Evolutionary conservation across 2,888 invertebrate species (phyloP).

Genomic region (Peribatodes rhomboidaria): DNA sequence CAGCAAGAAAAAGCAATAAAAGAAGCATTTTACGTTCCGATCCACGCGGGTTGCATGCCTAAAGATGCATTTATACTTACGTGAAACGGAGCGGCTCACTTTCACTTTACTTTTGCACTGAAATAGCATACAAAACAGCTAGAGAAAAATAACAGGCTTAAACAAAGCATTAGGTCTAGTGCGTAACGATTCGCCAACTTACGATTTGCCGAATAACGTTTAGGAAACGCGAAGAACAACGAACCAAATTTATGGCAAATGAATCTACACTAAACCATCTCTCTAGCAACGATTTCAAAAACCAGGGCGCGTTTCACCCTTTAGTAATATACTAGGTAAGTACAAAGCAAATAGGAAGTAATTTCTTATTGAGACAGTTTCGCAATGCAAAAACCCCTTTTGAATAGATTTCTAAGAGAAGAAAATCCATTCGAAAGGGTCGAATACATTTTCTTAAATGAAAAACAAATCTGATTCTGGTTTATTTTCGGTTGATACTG

Average conservation of each 20-base stretch:
- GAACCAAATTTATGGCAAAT: background rate
- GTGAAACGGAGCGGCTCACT: conserved; percentile 48
- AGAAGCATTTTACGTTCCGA: conserved; percentile 37
- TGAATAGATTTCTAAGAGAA: no score
- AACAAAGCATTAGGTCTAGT: background rate
- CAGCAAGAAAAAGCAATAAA: conserved; percentile 18
- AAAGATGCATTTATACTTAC: conserved; percentile 42
- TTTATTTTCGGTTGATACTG: no score
- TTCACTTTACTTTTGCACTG: conserved; percentile 46
- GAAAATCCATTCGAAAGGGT: no score
- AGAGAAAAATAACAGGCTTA: background rate
- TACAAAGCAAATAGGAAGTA: no score
- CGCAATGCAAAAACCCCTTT: no score
- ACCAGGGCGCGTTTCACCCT: no score
- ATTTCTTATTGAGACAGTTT: no score
- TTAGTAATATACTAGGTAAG: no score
- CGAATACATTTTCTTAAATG: no score
- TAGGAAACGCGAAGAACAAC: background rate
- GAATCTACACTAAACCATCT: no score
- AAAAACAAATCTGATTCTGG: no score
- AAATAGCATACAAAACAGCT: conserved; percentile 37
- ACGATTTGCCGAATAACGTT: background rate
- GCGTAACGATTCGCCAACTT: background rate
- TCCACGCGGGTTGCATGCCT: conserved; percentile 40
- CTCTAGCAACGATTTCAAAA: no score